Percentiles rank a stretch among this genome's conserved stretches.
Evolutionary conservation across 2,888 invertebrate species (phyloP).

Genomic region (Bellardia pandia): DNA sequence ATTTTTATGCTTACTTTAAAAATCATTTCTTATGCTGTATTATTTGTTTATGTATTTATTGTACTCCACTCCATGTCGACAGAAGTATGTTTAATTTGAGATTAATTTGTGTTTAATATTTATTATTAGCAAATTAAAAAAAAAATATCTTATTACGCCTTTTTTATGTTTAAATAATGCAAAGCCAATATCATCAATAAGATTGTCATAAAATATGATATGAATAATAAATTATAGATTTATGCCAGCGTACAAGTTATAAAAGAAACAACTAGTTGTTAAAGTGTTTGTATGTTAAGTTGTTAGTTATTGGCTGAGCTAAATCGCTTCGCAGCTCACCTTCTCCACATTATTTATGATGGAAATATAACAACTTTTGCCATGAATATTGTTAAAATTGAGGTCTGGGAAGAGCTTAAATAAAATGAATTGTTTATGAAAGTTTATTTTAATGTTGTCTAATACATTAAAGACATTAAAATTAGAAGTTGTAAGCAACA

Average conservation of each 20-base stretch:
- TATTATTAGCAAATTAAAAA: slow-evolving; percentile 44
- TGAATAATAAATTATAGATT: slow-evolving; percentile 41
- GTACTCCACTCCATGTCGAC: slow-evolving; percentile 3
- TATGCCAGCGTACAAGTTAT: neutral
- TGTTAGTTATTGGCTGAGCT: slow-evolving; percentile 1
- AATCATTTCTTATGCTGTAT: slow-evolving; percentile 13
- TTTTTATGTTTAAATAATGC: slow-evolving; percentile 47
- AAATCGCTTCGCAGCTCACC: slow-evolving; percentile 26
- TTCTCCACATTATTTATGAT: neutral
- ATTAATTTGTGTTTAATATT: slow-evolving; percentile 36
- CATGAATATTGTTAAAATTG: slow-evolving; percentile 22
- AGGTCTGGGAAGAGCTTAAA: slow-evolving; percentile 17
- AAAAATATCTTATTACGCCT: slow-evolving; percentile 49
- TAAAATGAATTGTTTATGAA: slow-evolving; percentile 36
- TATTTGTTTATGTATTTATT: slow-evolving; percentile 31
- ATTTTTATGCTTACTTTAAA: slow-evolving; percentile 31
- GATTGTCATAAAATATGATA: slow-evolving; percentile 52
- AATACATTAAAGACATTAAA: neutral
- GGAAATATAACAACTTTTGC: neutral
- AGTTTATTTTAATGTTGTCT: neutral
- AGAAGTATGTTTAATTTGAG: slow-evolving; percentile 25
- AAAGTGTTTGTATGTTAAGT: slow-evolving; percentile 3
- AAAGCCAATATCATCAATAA: slow-evolving; percentile 53
- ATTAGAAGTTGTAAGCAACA: no score
- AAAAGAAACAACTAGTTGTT: slow-evolving; percentile 30